These are phyloP conservation scores for Argyrosomus regius DNA, from an alignment of 2,797 vertebrate genomes.

Conservation along the genomic window DNA sequence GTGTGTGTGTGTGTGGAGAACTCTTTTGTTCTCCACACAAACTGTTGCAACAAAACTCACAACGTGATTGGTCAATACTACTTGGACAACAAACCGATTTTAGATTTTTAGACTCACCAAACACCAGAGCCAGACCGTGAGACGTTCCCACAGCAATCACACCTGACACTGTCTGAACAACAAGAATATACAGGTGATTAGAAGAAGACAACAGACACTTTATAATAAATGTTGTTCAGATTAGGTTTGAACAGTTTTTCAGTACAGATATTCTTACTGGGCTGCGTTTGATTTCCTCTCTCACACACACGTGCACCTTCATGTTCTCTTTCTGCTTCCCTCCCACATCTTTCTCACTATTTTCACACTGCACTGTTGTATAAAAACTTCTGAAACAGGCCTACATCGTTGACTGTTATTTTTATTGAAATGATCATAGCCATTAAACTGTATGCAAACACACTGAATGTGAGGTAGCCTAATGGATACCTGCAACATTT, in stretches of 20 bases:
- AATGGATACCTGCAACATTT: background rate
- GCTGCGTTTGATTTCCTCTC: too few relatives aligned
- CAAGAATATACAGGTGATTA: too few relatives aligned
- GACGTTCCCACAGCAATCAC: conserved; percentile 97
- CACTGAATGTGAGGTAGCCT: background rate
- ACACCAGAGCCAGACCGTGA: conserved; percentile 95
- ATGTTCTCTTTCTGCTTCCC: background rate
- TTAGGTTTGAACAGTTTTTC: background rate
- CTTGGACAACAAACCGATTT: too few relatives aligned
- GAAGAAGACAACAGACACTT: background rate
- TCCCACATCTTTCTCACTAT: background rate
- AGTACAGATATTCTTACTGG: background rate
- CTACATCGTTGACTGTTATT: too few relatives aligned
- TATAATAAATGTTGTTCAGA: too few relatives aligned
- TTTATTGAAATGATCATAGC: background rate
- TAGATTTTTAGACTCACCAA: conserved; percentile 87
- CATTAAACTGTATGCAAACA: background rate
- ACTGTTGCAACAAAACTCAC: too few relatives aligned
- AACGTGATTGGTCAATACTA: too few relatives aligned
- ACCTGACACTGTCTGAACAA: conserved; percentile 90
- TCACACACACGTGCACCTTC: too few relatives aligned
- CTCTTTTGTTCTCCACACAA: too few relatives aligned
- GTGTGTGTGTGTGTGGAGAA: too few relatives aligned
- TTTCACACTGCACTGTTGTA: background rate
- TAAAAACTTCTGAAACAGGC: background rate